A percentile compares a stretch with the other conserved stretches of the same genome.
phyloP scores from a whole-genome alignment of 2,888 invertebrate genomes.

The Brenthis ino region DNA sequence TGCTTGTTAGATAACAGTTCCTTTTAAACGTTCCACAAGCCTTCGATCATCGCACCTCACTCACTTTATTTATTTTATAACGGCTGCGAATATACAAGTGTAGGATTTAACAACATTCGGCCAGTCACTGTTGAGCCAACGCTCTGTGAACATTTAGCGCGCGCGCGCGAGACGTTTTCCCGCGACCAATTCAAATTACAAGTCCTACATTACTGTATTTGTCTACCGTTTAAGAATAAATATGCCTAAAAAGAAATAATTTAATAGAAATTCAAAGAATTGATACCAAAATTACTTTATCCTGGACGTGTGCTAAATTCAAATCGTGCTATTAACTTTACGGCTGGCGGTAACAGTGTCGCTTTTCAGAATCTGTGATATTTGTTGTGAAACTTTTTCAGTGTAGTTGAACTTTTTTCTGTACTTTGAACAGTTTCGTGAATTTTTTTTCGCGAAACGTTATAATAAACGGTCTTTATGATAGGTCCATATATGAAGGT shows the following conservation, averaged over 20 bases:
- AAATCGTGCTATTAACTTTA: slow-evolving; percentile 59
- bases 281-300: slow-evolving; percentile 36
- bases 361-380: slow-evolving; percentile 73
- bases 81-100: slow-evolving; percentile 75
- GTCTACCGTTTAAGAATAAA: slow-evolving; percentile 44
- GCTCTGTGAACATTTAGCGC: slow-evolving; percentile 61
- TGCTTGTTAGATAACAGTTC: slow-evolving; percentile 65
- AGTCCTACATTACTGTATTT: slow-evolving; percentile 42
- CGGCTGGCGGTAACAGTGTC: slow-evolving; percentile 57
- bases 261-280: slow-evolving; percentile 11
- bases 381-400: slow-evolving; percentile 49
- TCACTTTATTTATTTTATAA: slow-evolving; percentile 73
- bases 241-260: slow-evolving; percentile 79
- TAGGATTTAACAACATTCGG: slow-evolving; percentile 63
- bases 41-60: slow-evolving; percentile 72
- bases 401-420: slow-evolving; percentile 64
- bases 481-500: slow-evolving; percentile 82
- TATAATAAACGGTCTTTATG: slow-evolving; percentile 74
- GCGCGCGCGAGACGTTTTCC: slow-evolving; percentile 61
- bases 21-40: slow-evolving; percentile 60
- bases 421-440: slow-evolving; percentile 67
- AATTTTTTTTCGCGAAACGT: slow-evolving; percentile 76
- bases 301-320: slow-evolving; percentile 57
- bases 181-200: slow-evolving; percentile 63
- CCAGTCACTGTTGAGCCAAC: slow-evolving; percentile 74